These are phyloP conservation scores for Parus major DNA, from an alignment of 2,113 vertebrate genomes.

Conservation along the genomic window DNA sequence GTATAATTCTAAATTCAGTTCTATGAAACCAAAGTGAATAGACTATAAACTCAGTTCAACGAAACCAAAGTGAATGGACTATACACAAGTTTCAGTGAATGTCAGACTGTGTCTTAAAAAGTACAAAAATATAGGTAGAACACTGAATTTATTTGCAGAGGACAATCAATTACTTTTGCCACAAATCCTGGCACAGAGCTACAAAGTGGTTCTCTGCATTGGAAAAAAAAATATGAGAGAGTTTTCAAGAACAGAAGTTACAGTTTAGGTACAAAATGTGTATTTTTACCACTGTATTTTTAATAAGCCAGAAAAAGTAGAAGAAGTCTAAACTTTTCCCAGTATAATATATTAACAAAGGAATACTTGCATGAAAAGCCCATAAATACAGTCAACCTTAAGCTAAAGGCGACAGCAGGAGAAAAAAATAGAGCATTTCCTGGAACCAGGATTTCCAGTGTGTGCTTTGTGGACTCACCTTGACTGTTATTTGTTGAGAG, in stretches of 20 bases:
- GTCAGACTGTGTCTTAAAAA: neutral
- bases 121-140: neutral
- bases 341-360: neutral
- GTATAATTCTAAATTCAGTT: neutral
- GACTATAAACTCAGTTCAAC: neutral
- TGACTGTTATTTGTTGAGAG: neutral
- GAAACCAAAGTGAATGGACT: neutral
- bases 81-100: neutral
- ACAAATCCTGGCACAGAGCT: neutral
- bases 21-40: neutral
- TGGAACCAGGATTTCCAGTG: neutral
- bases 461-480: conserved; percentile 3
- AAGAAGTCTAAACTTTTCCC: neutral
- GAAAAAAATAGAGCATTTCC: neutral
- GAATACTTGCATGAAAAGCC: neutral
- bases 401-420: neutral
- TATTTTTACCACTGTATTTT: neutral
- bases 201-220: neutral
- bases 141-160: neutral
- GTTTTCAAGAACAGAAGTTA: neutral
- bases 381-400: neutral
- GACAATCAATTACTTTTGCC: neutral
- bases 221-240: neutral
- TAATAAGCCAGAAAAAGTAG: neutral
- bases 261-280: neutral